Evolutionary conservation across 2,113 vertebrate species (phyloP).

Genomic region (Ageneiosus marmoratus): DNA sequence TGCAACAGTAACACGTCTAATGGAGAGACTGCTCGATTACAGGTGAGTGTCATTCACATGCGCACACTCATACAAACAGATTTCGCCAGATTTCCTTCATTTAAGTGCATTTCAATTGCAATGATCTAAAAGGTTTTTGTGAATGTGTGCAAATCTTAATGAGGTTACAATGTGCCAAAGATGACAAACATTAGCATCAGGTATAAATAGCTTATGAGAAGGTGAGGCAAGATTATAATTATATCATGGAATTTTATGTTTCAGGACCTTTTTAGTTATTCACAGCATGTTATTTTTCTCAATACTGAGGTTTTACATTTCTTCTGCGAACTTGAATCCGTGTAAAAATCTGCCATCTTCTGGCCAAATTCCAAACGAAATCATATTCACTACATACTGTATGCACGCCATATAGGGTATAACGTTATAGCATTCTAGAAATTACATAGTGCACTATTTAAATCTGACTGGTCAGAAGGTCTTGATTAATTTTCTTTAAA

Average conservation of each 20-base stretch:
- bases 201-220: too few relatives aligned
- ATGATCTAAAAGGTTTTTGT: not conserved
- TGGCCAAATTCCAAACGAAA: not conserved
- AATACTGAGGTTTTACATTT: not conserved
- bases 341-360: not conserved
- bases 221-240: not conserved
- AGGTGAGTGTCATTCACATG: conserved; percentile 71
- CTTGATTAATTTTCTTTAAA: not conserved
- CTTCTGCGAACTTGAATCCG: not conserved
- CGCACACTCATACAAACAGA: not conserved
- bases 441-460: not conserved
- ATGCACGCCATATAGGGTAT: not conserved
- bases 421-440: not conserved
- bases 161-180: not conserved
- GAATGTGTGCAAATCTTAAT: not conserved
- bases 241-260: not conserved
- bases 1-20: conserved; percentile 94
- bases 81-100: not conserved
- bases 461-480: not conserved
- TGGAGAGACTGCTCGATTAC: conserved; percentile 97
- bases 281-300: not conserved
- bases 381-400: not conserved
- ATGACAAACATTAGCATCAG: not conserved
- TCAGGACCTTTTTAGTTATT: not conserved
- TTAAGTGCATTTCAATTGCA: not conserved